phyloP scores from a whole-genome alignment of 2,113 vertebrate species.

The Nerophis ophidion region DNA sequence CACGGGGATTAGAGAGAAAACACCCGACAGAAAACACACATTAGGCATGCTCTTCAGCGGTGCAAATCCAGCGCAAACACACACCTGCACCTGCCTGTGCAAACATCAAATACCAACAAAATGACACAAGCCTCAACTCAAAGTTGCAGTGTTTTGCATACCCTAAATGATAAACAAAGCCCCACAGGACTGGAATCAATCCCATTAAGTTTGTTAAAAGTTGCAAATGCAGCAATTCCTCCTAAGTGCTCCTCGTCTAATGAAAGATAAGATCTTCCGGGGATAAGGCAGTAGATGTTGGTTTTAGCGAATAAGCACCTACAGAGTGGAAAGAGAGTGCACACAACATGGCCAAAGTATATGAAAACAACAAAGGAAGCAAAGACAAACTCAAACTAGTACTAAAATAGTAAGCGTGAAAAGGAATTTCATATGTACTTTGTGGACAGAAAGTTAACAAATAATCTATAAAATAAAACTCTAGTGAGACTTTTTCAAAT shows the following conservation, averaged over 20 bases:
- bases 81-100: neutral
- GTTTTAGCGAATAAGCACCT: conserved; percentile 21
- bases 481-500: no score
- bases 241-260: conserved; percentile 65
- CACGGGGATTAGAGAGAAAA: conserved; percentile 5
- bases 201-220: conserved; percentile 62
- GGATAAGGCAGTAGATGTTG: conserved; percentile 23
- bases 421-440: no score
- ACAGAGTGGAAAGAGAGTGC: conserved; percentile 15
- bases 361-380: conserved; percentile 5
- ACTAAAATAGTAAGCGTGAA: no score
- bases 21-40: conserved; percentile 11
- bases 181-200: conserved; percentile 32
- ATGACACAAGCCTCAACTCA: neutral
- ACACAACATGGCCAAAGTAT: neutral
- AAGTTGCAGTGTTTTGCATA: conserved; percentile 17
- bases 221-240: conserved; percentile 58
- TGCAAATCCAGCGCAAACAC: neutral
- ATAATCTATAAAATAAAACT: no score
- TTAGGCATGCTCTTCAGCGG: neutral
- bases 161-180: conserved; percentile 36
- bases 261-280: conserved; percentile 53
- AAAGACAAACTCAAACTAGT: neutral
- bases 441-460: no score
- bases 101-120: conserved; percentile 7